Conservation (phyloP, 2,113 vertebrate genomes). For the Paramormyrops kingsleyae region DNA sequence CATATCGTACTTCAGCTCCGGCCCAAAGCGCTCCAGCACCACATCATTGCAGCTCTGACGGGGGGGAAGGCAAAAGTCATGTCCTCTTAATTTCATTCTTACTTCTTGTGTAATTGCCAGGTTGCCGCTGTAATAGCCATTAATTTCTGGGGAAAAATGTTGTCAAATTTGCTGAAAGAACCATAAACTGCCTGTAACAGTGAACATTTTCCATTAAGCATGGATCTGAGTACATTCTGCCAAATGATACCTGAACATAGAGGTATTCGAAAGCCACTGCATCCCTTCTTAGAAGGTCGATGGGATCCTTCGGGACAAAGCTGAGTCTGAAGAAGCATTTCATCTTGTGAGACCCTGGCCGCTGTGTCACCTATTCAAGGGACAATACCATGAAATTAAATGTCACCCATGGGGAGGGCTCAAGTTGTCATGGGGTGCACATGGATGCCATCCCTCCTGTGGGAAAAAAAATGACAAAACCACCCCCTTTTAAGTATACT, state of each 20-base stretch:
- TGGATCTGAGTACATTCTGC: background rate
- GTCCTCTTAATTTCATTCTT: background rate
- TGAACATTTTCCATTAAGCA: background rate
- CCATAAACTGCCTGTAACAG: background rate
- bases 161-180: background rate
- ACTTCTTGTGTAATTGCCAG: background rate
- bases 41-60: constrained; percentile 88
- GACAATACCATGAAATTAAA: constrained; percentile 10
- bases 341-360: constrained; percentile 88
- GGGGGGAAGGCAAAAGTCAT: background rate
- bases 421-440: background rate
- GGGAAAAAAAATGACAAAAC: background rate
- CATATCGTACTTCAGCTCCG: constrained; percentile 88
- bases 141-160: background rate
- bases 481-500: background rate
- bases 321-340: constrained; percentile 94
- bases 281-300: constrained; percentile 89
- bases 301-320: constrained; percentile 91
- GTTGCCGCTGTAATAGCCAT: too few species aligned
- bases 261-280: constrained; percentile 95
- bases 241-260: constrained; percentile 77
- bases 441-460: background rate
- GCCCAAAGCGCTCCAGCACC: constrained; percentile 85
- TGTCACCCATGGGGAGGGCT: background rate
- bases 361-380: constrained; percentile 80